These are phyloP conservation scores for Coptodon rendalli DNA, from an alignment of 2,113 vertebrate species.

Conservation along the genomic window DNA sequence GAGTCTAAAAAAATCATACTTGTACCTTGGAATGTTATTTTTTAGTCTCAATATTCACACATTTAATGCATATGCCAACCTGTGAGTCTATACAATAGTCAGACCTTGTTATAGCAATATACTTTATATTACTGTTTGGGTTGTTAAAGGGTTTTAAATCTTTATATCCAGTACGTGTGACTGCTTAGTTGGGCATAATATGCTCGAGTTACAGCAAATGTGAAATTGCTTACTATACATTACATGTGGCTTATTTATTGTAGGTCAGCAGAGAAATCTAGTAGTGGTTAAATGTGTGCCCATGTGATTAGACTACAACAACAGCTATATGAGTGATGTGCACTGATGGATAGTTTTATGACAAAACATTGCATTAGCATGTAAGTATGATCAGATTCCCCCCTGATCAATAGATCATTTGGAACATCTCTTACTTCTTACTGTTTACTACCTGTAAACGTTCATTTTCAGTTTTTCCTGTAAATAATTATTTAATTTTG, in stretches of 20 bases:
- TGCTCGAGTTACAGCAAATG: not conserved
- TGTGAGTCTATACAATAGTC: not conserved
- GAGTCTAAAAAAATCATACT: not conserved
- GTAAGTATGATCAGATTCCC: not conserved
- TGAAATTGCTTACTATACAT: not conserved
- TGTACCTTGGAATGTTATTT: not conserved
- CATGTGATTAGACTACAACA: not conserved
- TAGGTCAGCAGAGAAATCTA: not conserved
- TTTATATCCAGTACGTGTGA: not conserved
- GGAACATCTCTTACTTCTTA: not conserved
- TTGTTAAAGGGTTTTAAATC: not conserved
- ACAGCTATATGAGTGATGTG: not conserved
- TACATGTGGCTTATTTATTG: not conserved
- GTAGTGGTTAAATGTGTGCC: not conserved
- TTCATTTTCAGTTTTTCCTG: not conserved
- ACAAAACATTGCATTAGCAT: not conserved
- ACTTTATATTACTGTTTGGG: not conserved
- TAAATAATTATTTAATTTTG: not conserved
- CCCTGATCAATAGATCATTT: not conserved
- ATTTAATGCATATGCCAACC: not conserved
- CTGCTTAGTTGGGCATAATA: not conserved
- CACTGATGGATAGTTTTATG: not conserved
- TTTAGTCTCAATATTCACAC: not conserved
- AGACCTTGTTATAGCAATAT: not conserved
- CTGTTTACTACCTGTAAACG: not conserved